phyloP scores from a whole-genome alignment of 2,888 invertebrate species.

The Polylopha cassiicola region DNA sequence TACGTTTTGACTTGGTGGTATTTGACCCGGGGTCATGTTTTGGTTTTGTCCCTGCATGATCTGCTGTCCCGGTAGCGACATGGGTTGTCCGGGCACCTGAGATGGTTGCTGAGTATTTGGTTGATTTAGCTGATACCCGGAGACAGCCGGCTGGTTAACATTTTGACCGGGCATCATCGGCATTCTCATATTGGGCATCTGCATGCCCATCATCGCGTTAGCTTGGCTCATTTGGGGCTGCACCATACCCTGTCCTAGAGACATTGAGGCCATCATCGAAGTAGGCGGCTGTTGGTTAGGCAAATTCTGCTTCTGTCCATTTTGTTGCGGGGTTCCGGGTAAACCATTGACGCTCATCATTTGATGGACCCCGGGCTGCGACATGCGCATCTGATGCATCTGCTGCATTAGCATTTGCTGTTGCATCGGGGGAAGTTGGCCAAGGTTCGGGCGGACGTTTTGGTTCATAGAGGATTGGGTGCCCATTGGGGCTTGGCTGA shows the following conservation, averaged over 20 bases:
- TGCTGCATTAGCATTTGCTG: conserved; percentile 63
- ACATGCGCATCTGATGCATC: conserved; percentile 66
- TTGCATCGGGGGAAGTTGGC: conserved; percentile 51
- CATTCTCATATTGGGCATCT: conserved; percentile 67
- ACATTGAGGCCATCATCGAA: conserved; percentile 50
- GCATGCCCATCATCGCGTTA: conserved; percentile 58
- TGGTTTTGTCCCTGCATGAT: conserved; percentile 41
- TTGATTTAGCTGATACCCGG: conserved; percentile 53
- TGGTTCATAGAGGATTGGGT: conserved; percentile 48
- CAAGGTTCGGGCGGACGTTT: conserved; percentile 47
- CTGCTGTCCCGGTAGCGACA: conserved; percentile 43
- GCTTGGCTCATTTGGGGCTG: conserved; percentile 49
- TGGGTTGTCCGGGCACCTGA: conserved; percentile 46
- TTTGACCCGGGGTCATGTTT: conserved; percentile 30
- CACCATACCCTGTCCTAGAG: conserved; percentile 46
- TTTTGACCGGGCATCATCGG: conserved; percentile 52
- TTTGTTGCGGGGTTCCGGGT: conserved; percentile 43
- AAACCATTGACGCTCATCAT: conserved; percentile 49
- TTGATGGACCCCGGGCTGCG: conserved; percentile 55
- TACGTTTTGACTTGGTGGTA: conserved; percentile 12
- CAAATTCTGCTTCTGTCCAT: conserved; percentile 51
- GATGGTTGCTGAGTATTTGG: conserved; percentile 40
- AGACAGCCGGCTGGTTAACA: conserved; percentile 45
- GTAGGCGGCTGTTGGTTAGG: conserved; percentile 47
- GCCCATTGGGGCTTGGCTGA: conserved; percentile 44